Conservation (phyloP, 2,888 invertebrate genomes). For the Gortyna flavago region DNA sequence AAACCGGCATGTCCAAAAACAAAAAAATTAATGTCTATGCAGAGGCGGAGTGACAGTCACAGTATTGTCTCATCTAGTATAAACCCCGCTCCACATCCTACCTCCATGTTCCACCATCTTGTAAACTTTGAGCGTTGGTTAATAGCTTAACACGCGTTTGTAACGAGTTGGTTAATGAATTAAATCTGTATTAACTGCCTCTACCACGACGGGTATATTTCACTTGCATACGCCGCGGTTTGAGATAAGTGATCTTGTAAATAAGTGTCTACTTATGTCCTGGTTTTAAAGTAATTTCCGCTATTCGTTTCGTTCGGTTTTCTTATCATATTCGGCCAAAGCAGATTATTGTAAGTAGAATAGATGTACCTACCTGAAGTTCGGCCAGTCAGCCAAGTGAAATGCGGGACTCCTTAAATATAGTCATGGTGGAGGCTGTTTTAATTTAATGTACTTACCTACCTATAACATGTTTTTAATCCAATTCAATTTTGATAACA, state of each 20-base stretch:
- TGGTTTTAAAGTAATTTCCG: slow-evolving; percentile 40
- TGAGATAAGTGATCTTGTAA: slow-evolving; percentile 53
- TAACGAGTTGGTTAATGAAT: slow-evolving; percentile 85
- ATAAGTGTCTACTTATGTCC: slow-evolving; percentile 43
- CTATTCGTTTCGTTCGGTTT: background rate
- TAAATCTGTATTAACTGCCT: slow-evolving; percentile 79
- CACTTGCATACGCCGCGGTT: slow-evolving; percentile 55
- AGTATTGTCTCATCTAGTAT: slow-evolving; percentile 54
- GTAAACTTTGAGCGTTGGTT: slow-evolving; percentile 76
- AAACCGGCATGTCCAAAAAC: too few species aligned
- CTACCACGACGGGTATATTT: slow-evolving; percentile 54
- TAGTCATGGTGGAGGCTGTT: too few species aligned
- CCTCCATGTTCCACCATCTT: slow-evolving; percentile 71
- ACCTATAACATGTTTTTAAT: too few species aligned
- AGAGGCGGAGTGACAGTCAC: too few species aligned
- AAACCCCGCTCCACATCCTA: slow-evolving; percentile 39
- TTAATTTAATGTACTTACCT: too few species aligned
- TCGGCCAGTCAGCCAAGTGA: too few species aligned
- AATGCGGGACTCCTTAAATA: too few species aligned
- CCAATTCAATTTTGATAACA: too few species aligned
- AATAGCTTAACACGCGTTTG: slow-evolving; percentile 82
- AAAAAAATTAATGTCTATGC: too few species aligned
- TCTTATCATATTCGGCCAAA: too few species aligned
- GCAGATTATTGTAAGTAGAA: too few species aligned
- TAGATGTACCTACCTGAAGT: too few species aligned